phyloP scores from a whole-genome alignment of 2,113 vertebrate species.

The human region DNA sequence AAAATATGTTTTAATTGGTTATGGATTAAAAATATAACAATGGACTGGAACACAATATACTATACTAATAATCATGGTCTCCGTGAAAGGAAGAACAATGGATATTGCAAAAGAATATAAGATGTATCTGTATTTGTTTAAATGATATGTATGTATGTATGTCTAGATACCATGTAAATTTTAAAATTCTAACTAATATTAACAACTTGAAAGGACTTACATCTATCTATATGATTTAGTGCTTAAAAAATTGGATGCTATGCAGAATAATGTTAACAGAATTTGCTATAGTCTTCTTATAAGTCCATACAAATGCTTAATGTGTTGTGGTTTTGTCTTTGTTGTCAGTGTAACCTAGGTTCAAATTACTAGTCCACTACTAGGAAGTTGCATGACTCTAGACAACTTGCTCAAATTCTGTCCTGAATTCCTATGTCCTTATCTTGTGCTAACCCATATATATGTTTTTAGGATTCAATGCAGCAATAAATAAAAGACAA shows the following conservation, averaged over 20 bases:
- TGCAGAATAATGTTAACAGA: background rate
- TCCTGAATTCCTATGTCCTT: background rate
- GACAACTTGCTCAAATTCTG: background rate
- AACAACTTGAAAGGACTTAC: background rate
- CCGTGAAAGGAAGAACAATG: background rate
- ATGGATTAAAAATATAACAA: background rate
- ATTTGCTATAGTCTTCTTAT: background rate
- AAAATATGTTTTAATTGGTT: background rate
- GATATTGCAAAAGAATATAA: background rate
- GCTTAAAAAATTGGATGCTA: background rate
- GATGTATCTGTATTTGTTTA: background rate
- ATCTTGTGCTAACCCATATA: background rate
- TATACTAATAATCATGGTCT: background rate
- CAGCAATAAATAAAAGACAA: background rate
- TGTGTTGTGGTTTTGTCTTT: background rate
- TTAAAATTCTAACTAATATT: background rate
- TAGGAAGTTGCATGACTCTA: background rate
- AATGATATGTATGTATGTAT: background rate
- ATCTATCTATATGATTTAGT: background rate
- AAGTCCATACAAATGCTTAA: background rate
- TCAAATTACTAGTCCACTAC: background rate
- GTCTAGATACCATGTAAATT: background rate
- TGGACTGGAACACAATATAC: background rate
- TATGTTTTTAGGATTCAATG: background rate
- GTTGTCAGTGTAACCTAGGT: background rate